Evolutionary conservation across 1,140 invertebrate species (phyloP), one percentile per base, ranked within the genome.

Genomic region (Dendroctonus valens): DNA sequence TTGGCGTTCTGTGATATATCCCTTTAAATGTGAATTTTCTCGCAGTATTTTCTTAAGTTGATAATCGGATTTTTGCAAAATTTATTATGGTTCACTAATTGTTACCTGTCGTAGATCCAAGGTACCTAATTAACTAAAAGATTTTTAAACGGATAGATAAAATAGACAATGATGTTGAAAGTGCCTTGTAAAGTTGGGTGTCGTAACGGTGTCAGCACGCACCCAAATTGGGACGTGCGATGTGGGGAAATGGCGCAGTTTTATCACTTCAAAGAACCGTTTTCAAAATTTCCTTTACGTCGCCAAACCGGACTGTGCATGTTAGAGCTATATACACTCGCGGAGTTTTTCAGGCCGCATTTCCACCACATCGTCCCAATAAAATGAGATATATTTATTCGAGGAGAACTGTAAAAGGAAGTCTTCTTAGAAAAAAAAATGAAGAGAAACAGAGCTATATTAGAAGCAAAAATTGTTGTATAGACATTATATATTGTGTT

Each of bases 401-500:
- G 26, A 26, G 26, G 70, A 71, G 70, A 74, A 70, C 69, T 73
- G 71, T 72, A 58, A 72, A 73, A 26, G 26, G 70, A 62, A 70
- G 70, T 62, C 72, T 72, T 61, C 40, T 71, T 68, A 68, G 59
- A 5, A 59, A n/a, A 59, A 59, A 37, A 59, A 11, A 15, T 12
- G 48, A 48, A 50, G 41, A 57, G 53, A 65, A 44, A 44, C 7
- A 65, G 38, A 65, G 63, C 54, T 61, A 61, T 67, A 67, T 65
- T 65, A 65, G 53, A 65, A 39, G 59, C 65, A 67, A 46, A 59
- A 67, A 59, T 66, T 67, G 51, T 67, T 67, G 58, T 67, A 67
- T 55, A 67, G 65, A 67, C 65, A 67, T 70, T 75, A 76, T 75
- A 76, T 77, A 76, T 77, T 78, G 75, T 75, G 75, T 76, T 75